A percentile compares a stretch with the other conserved stretches of the same genome.
phyloP scores from a whole-genome alignment of 2,888 invertebrate species.

The Drosophila neutralis region DNA sequence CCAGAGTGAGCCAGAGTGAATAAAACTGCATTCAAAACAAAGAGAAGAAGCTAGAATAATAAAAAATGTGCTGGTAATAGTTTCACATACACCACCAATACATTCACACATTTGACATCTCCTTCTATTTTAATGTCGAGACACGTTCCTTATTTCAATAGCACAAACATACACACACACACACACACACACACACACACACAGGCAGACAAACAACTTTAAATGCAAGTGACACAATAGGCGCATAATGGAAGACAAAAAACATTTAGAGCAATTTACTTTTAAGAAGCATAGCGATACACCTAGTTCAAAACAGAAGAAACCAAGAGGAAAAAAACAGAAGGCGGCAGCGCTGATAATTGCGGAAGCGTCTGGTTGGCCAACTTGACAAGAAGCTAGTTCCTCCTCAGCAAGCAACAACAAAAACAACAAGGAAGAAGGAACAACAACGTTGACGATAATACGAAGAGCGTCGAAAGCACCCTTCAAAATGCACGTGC shows the following conservation, averaged over 20 bases:
- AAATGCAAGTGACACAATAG: slow-evolving; percentile 74
- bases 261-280: slow-evolving; percentile 71
- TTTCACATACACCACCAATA: slow-evolving; percentile 43
- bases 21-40: slow-evolving; percentile 60
- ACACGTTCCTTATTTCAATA: slow-evolving; percentile 60
- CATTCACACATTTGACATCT: slow-evolving; percentile 60
- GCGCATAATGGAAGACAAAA: slow-evolving; percentile 67
- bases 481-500: slow-evolving; percentile 57
- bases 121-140: slow-evolving; percentile 60
- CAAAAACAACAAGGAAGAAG: slow-evolving; percentile 31
- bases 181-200: slow-evolving; percentile 18
- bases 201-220: slow-evolving; percentile 38
- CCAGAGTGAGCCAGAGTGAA: slow-evolving; percentile 15
- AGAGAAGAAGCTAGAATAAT: slow-evolving; percentile 55
- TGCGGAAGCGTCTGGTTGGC: slow-evolving; percentile 75
- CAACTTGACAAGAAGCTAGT: slow-evolving; percentile 64
- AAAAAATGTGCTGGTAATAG: slow-evolving; percentile 42
- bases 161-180: slow-evolving; percentile 13
- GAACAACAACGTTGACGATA: slow-evolving; percentile 20
- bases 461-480: slow-evolving; percentile 49
- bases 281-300: slow-evolving; percentile 57
- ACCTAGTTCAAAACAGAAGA: slow-evolving; percentile 52
- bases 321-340: slow-evolving; percentile 41
- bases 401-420: slow-evolving; percentile 53
- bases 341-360: slow-evolving; percentile 65